phyloP scores from a whole-genome alignment of 2,113 vertebrate genomes.

The Merops nubicus region DNA sequence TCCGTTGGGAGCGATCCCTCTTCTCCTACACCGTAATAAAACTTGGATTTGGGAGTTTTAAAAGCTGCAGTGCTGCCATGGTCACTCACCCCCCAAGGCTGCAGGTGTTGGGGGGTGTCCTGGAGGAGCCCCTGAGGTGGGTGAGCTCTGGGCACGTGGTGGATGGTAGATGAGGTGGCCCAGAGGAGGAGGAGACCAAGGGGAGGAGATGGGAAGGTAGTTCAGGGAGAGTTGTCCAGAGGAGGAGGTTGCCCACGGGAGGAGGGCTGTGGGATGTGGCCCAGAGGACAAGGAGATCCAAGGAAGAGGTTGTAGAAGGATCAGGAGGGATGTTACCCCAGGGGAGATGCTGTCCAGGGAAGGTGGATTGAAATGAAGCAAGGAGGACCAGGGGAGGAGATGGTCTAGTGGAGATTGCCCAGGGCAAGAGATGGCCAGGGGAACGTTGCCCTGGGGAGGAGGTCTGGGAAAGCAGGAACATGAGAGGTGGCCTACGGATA shows the following conservation, averaged over 20 bases:
- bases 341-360: not conserved
- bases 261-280: not conserved
- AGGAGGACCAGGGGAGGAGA: not conserved
- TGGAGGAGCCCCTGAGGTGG: not conserved
- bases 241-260: not conserved
- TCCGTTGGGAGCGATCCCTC: slow-evolving; percentile 62
- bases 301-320: not conserved
- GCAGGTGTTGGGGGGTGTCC: not conserved
- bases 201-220: not conserved
- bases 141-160: not conserved
- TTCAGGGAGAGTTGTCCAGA: not conserved
- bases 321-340: not conserved
- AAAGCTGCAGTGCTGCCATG: not conserved
- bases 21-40: slow-evolving; percentile 58
- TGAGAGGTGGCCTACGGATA: not conserved
- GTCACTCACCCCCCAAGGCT: not conserved
- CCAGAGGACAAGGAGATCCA: not conserved
- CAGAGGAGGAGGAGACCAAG: too few species aligned
- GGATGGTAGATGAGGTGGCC: not conserved
- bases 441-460: too few species aligned
- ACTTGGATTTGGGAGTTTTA: slow-evolving; percentile 67
- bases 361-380: too few species aligned
- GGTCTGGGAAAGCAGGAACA: not conserved
- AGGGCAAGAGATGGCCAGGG: not conserved
- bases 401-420: not conserved